Evolutionary conservation across 2,113 vertebrate genomes (phyloP).

Genomic region (Xenotilapia flavipinnis): DNA sequence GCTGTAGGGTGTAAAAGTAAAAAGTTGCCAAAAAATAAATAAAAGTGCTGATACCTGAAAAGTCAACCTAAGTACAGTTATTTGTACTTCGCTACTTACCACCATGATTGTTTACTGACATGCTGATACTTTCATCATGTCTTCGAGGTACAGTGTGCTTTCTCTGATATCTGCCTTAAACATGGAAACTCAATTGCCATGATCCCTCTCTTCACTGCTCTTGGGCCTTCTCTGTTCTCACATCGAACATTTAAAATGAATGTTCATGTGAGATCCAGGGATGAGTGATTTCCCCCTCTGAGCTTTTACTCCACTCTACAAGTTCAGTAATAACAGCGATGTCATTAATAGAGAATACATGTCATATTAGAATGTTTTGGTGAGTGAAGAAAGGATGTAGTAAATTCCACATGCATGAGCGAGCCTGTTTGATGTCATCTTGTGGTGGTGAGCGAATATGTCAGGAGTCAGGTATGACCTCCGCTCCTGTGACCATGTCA

Average conservation of each 20-base stretch:
- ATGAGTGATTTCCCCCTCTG: neutral
- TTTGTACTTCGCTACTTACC: fast-evolving
- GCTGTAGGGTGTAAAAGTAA: neutral
- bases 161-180: neutral
- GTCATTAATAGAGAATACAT: neutral
- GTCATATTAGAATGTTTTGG: neutral
- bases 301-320: neutral
- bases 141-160: neutral
- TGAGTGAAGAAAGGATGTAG: neutral
- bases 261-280: neutral
- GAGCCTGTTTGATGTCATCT: neutral
- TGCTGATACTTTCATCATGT: neutral
- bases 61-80: neutral
- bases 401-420: neutral
- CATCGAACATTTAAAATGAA: neutral
- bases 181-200: neutral
- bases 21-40: neutral
- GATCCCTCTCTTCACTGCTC: too few relatives aligned
- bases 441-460: neutral
- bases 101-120: neutral
- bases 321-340: neutral
- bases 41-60: neutral
- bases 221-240: too few relatives aligned
- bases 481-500: neutral
- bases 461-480: neutral